Conservation (phyloP, 2,797 vertebrate species). For the Ispidina lecontei region DNA sequence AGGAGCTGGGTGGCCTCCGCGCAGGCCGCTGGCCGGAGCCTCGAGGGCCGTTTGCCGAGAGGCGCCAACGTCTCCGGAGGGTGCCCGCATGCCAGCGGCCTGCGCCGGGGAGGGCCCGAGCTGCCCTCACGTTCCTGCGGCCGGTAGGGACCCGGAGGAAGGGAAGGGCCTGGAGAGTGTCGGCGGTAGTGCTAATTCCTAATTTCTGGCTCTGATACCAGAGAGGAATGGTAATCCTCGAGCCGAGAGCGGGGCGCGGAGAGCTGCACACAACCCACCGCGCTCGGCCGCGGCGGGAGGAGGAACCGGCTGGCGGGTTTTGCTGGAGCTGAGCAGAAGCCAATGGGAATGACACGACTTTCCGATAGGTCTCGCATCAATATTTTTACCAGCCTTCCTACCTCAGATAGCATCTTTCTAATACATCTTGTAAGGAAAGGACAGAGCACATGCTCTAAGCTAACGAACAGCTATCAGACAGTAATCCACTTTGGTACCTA, state of each 20-base stretch:
- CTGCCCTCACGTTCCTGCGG: background rate
- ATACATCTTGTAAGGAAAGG: slow-evolving; percentile 32
- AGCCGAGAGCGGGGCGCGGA: background rate
- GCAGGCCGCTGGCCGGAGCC: fast-evolving
- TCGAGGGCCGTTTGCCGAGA: background rate
- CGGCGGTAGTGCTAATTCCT: fast-evolving
- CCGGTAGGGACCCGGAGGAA: background rate
- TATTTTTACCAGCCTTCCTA: slow-evolving; percentile 52
- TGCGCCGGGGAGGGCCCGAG: fast-evolving
- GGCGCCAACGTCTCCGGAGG: fast-evolving
- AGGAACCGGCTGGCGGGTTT: slow-evolving; percentile 9
- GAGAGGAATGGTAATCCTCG: background rate
- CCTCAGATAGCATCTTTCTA: slow-evolving; percentile 42
- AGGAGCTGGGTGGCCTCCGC: background rate
- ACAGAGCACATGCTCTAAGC: slow-evolving; percentile 1
- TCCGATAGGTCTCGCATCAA: slow-evolving; percentile 45
- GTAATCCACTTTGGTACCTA: slow-evolving; percentile 44
- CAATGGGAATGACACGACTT: slow-evolving; percentile 47
- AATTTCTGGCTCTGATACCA: background rate
- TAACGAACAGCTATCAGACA: background rate
- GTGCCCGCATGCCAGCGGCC: background rate
- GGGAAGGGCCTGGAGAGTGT: background rate
- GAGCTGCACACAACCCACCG: background rate
- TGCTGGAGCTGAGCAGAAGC: slow-evolving; percentile 50
- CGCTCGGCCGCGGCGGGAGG: background rate